These are phyloP conservation scores for Amblyjoppa proteus DNA, from an alignment of 2,888 invertebrate genomes.

Conservation along the genomic window DNA sequence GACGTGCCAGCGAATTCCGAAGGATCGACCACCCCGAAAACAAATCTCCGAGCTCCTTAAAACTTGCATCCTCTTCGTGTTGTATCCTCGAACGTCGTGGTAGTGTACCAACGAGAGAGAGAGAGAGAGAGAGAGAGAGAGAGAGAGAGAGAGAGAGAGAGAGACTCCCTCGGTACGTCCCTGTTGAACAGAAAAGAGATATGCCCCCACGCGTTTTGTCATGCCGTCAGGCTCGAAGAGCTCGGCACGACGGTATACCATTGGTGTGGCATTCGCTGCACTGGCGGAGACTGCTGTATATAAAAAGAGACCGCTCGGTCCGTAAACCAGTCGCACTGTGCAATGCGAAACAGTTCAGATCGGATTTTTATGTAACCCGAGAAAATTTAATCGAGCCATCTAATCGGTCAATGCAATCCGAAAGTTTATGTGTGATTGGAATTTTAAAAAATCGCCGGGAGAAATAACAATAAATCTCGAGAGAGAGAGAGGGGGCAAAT, in stretches of 20 bases:
- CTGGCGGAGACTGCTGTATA: slow-evolving; percentile 38
- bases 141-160: background rate
- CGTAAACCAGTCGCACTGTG: slow-evolving; percentile 48
- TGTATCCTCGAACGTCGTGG: background rate
- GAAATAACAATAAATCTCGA: background rate
- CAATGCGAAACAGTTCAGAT: slow-evolving; percentile 48
- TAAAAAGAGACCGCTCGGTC: slow-evolving; percentile 57
- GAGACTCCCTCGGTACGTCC: background rate
- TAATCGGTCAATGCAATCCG: background rate
- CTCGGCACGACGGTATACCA: slow-evolving; percentile 2
- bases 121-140: no score
- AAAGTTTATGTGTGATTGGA: background rate
- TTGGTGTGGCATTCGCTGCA: slow-evolving; percentile 16
- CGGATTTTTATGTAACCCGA: slow-evolving; percentile 22
- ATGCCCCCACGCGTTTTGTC: slow-evolving; percentile 26
- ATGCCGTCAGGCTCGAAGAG: slow-evolving; percentile 9
- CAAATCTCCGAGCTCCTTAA: slow-evolving; percentile 9
- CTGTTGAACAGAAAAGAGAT: slow-evolving; percentile 3
- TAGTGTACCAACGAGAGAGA: background rate
- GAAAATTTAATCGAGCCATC: background rate
- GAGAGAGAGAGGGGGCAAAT: background rate
- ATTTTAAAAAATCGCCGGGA: background rate
- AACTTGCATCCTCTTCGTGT: slow-evolving; percentile 1
- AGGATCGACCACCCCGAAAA: slow-evolving; percentile 55
- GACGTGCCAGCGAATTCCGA: slow-evolving; percentile 24